Conservation (phyloP, 2,113 vertebrate species). For the Daubentonia madagascariensis region DNA sequence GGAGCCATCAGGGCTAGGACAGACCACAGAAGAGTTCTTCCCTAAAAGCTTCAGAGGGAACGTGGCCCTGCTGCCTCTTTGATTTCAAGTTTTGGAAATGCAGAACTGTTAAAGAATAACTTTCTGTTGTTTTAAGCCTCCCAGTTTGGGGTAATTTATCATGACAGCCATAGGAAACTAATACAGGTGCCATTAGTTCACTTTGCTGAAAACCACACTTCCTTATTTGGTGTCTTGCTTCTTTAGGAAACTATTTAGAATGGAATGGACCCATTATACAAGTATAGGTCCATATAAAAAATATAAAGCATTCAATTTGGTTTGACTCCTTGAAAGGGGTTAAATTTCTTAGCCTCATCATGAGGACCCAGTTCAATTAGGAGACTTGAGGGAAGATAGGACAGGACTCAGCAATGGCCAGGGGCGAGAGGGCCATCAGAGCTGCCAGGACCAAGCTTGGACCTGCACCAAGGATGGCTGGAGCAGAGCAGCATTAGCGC, state of each 20-base stretch:
- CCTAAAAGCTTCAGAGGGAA: accelerated
- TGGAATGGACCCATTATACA: accelerated
- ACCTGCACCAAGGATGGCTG: accelerated
- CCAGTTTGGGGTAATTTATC: accelerated
- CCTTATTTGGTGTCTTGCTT: not conserved
- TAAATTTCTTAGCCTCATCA: not conserved
- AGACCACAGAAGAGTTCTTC: not conserved
- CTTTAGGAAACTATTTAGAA: not conserved
- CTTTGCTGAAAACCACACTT: not conserved
- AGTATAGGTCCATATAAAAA: not conserved
- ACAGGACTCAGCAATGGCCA: not conserved
- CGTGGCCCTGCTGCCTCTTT: accelerated
- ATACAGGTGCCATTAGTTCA: accelerated
- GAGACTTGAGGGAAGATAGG: not conserved
- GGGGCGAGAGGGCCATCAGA: no score
- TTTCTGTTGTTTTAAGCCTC: not conserved
- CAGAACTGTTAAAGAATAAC: no score
- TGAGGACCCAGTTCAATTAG: not conserved
- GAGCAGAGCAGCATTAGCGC: accelerated
- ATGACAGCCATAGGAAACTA: accelerated
- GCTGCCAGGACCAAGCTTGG: not conserved
- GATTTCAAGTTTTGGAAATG: not conserved
- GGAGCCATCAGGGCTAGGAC: not conserved
- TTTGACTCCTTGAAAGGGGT: not conserved
- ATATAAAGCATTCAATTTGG: accelerated